phyloP scores from a whole-genome alignment of 2,797 vertebrate species.

The Semotilus atromaculatus region DNA sequence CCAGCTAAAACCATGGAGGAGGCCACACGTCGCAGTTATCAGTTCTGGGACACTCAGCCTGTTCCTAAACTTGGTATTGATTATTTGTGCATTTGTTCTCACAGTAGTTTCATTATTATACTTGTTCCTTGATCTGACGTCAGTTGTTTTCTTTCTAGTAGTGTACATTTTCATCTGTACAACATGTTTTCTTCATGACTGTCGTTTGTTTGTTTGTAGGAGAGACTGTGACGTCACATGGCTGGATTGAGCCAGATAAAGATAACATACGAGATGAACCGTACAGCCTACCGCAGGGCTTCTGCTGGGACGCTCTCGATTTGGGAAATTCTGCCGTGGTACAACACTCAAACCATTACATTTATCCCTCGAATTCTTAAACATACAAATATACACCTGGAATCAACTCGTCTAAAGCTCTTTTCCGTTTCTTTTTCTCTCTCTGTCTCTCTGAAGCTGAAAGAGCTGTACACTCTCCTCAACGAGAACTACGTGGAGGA shows the following conservation, averaged over 20 bases:
- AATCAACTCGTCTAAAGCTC: background rate
- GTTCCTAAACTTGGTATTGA: slow-evolving; percentile 93
- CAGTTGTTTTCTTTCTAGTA: background rate
- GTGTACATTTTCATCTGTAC: background rate
- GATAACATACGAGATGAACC: slow-evolving; percentile 94
- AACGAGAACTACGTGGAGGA: slow-evolving; percentile 99
- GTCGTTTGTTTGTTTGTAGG: slow-evolving; percentile 72
- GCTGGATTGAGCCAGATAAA: slow-evolving; percentile 95
- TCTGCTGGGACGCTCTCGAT: slow-evolving; percentile 96
- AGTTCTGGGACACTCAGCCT: slow-evolving; percentile 99
- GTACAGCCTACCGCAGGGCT: slow-evolving; percentile 94
- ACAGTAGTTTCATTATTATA: background rate
- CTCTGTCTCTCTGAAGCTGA: slow-evolving; percentile 79
- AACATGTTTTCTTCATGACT: background rate
- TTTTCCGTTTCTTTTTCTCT: background rate
- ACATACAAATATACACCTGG: background rate
- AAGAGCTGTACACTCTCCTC: slow-evolving; percentile 96
- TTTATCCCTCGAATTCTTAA: background rate
- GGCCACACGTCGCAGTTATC: slow-evolving; percentile 95
- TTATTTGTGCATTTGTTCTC: background rate
- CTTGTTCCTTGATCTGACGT: background rate
- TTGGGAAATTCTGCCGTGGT: slow-evolving; percentile 91
- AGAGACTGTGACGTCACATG: slow-evolving; percentile 94
- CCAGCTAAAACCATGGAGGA: slow-evolving; percentile 99
- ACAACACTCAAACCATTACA: slow-evolving; percentile 60